A percentile compares a stretch with the other conserved stretches of the same genome.
Evolutionary conservation across 1,140 invertebrate genomes (phyloP).

Genomic region (Sitophilus oryzae): DNA sequence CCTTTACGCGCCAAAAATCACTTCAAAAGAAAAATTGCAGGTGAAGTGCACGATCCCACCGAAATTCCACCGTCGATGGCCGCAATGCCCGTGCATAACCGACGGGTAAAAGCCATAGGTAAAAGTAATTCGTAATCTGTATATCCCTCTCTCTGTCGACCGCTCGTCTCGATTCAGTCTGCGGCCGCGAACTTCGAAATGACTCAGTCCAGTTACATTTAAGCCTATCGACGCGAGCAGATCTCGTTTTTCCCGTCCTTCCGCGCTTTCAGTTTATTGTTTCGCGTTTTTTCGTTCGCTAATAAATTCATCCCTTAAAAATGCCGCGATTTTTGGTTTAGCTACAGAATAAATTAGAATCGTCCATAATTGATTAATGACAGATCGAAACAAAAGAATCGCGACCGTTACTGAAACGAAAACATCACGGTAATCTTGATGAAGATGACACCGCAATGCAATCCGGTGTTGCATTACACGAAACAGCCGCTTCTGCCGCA

Average conservation of each 20-base stretch:
- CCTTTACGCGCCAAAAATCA: too few relatives aligned
- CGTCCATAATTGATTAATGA: too few relatives aligned
- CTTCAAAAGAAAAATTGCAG: too few relatives aligned
- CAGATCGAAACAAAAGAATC: background rate
- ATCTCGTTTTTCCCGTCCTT: too few relatives aligned
- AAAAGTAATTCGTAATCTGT: background rate
- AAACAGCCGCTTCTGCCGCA: slow-evolving; percentile 37
- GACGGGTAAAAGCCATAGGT: background rate
- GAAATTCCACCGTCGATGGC: background rate
- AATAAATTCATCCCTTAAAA: too few relatives aligned
- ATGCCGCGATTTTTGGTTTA: too few relatives aligned
- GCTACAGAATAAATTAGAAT: too few relatives aligned
- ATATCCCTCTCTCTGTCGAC: background rate
- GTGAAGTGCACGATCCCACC: too few relatives aligned
- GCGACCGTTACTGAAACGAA: too few relatives aligned
- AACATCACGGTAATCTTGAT: background rate
- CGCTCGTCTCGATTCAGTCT: background rate
- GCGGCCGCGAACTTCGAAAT: background rate
- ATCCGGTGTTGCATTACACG: slow-evolving; percentile 33
- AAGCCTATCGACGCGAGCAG: background rate
- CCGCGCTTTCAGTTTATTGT: too few relatives aligned
- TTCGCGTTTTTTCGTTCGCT: too few relatives aligned
- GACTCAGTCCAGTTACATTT: background rate
- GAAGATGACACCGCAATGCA: slow-evolving; percentile 38
- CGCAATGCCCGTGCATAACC: too few relatives aligned